phyloP scores from a whole-genome alignment of 2,113 vertebrate species.

The Irena cyanogastra region DNA sequence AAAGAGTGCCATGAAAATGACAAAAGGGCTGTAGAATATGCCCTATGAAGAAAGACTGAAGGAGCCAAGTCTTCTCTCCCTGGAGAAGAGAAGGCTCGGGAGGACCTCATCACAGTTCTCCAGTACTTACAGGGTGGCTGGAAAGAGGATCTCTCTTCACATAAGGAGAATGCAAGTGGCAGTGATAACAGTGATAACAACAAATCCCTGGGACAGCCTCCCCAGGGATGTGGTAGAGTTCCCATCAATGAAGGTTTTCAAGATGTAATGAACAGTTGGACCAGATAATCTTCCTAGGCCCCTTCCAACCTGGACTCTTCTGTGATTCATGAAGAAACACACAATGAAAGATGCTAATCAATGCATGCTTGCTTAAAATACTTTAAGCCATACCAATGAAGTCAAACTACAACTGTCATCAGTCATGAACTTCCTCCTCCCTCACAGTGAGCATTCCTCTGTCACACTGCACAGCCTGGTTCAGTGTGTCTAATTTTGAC shows the following conservation, averaged over 20 bases:
- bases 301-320: background rate
- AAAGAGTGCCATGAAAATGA: background rate
- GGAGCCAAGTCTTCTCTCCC: background rate
- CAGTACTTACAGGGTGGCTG: background rate
- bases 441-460: background rate
- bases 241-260: background rate
- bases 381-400: background rate
- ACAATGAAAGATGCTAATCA: background rate
- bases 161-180: background rate
- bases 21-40: background rate
- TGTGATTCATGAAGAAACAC: background rate
- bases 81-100: background rate
- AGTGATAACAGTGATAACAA: background rate
- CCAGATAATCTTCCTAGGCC: background rate
- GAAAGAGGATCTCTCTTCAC: background rate
- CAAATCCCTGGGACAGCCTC: background rate
- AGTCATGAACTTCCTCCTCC: background rate
- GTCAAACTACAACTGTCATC: background rate
- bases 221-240: background rate
- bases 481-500: background rate
- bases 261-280: background rate
- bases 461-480: background rate
- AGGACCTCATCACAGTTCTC: background rate
- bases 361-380: background rate
- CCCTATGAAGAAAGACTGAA: background rate